A percentile compares a stretch with the other conserved stretches of the same genome.
phyloP scores from a whole-genome alignment of 1,140 invertebrate species.

The Himalopsyche phryganea region DNA sequence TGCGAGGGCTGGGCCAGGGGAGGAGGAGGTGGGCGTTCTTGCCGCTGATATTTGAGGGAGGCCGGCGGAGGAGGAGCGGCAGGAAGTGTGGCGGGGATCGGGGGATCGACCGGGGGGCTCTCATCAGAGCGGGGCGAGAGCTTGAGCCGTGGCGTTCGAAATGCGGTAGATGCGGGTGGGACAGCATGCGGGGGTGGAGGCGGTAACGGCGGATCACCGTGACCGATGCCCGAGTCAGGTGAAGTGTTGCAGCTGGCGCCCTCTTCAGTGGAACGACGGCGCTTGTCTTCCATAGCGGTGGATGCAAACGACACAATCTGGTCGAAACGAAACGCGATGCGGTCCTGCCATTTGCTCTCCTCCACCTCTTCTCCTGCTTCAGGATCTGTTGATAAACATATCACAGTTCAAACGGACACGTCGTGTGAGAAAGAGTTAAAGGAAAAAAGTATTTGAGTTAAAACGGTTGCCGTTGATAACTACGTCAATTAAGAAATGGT shows the following conservation, averaged over 20 bases:
- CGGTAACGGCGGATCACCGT: slow-evolving; percentile 53
- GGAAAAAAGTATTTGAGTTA: too few relatives aligned
- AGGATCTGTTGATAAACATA: slow-evolving; percentile 40
- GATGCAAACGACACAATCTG: slow-evolving; percentile 81
- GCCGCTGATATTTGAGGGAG: slow-evolving; percentile 55
- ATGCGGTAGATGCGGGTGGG: slow-evolving; percentile 31
- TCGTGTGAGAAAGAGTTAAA: too few relatives aligned
- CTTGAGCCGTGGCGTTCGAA: slow-evolving; percentile 40
- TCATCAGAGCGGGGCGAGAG: slow-evolving; percentile 17
- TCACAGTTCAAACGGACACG: too few relatives aligned
- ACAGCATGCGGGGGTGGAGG: slow-evolving; percentile 13
- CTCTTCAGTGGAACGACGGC: slow-evolving; percentile 69
- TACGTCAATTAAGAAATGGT: too few relatives aligned
- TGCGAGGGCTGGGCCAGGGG: slow-evolving; percentile 43
- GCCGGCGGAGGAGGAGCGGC: slow-evolving; percentile 35
- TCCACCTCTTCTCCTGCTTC: slow-evolving; percentile 57
- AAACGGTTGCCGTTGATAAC: too few relatives aligned
- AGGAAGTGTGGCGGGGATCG: slow-evolving; percentile 1
- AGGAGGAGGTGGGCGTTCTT: slow-evolving; percentile 39
- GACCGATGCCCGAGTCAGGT: slow-evolving; percentile 74
- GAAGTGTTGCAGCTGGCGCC: slow-evolving; percentile 67
- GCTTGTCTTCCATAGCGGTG: slow-evolving; percentile 76
- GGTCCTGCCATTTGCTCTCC: slow-evolving; percentile 77
- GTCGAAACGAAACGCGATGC: slow-evolving; percentile 83
- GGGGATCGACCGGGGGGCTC: slow-evolving; percentile 39